Evolutionary conservation across 2,888 invertebrate genomes (phyloP), one percentile per base, ranked within the genome.

Genomic region (Epistrophe eligans): DNA sequence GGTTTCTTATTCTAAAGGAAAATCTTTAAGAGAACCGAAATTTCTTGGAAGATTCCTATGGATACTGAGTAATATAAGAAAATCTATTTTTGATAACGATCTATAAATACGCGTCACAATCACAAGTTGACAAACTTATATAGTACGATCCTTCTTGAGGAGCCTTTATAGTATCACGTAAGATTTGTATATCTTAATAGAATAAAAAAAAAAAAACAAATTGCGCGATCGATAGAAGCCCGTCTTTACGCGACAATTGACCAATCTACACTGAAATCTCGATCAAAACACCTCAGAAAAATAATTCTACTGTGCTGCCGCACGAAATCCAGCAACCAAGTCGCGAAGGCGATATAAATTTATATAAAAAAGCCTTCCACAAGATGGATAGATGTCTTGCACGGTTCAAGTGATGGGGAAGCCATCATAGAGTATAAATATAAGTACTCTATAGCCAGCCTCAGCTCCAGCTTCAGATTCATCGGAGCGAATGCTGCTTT

Each of bases 181-280:
- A 7, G 57, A 43, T 45, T 40, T 74, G 35, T 62, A 4, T 62
- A 4, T 48, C 3, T 15, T 28, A 15, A 55, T 32, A 55, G 8
- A 28, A 4, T 9, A 1, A 32, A 19, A 24, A 24, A 55, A 0
- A 55, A 19, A 48, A 19, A 50, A n/a, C n/a, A 13, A 60, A 4
- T 62, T 67, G 66, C 35, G 38, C 55, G 71, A 71, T 71, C 58
- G 50, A 71, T 71, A 79, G 28, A 70, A 79, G 60, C 38, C 55
- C 74, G 77, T 79, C 83, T 79, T 67, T 15, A 79, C 79, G 76
- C 87, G 79, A 76, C 87, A 72, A 79, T 83, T 76, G 87, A 82
- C 76, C 74, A 79, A 87, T 87, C 83, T 76, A 79, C 76, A 87
- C 87, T 87, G 79, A 87, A 83, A 87, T 87, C 87, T 83, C 83